phyloP scores from a whole-genome alignment of 2,113 vertebrate species.

The Pelodiscus sinensis region DNA sequence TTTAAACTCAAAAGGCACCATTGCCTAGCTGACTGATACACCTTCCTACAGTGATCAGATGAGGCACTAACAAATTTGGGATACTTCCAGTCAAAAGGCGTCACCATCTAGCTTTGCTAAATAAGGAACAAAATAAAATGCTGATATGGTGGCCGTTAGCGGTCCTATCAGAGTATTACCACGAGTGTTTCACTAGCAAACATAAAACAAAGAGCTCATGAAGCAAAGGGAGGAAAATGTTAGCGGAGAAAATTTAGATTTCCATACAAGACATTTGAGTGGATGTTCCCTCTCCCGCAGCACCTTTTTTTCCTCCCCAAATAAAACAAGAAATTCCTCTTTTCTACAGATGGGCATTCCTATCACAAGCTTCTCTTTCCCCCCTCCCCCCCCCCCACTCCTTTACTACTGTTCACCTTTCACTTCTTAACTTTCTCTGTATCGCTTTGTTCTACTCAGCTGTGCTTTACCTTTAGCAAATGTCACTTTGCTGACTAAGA shows the following conservation, averaged over 20 bases:
- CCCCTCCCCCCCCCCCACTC: not conserved
- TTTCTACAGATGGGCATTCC: not conserved
- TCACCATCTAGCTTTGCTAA: not conserved
- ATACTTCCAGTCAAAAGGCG: not conserved
- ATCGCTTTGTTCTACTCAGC: not conserved
- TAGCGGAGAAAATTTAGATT: too few species aligned
- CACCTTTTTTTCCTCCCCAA: too few species aligned
- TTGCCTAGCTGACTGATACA: not conserved
- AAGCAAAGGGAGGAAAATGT: too few species aligned
- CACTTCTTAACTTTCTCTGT: not conserved
- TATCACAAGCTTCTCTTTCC: not conserved
- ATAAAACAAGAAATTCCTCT: not conserved
- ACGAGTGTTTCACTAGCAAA: not conserved
- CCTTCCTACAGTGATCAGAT: not conserved
- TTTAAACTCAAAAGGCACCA: not conserved
- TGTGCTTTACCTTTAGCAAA: rapidly evolving
- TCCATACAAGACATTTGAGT: too few species aligned
- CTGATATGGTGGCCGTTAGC: not conserved
- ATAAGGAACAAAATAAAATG: not conserved
- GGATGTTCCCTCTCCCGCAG: too few species aligned
- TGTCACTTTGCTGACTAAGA: not conserved
- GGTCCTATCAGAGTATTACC: not conserved
- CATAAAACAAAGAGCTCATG: not conserved
- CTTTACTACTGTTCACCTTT: not conserved
- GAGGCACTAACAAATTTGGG: too few species aligned